Evolutionary conservation across 2,797 vertebrate genomes (phyloP), one percentile per base, ranked within the genome.

Genomic region (Pangasius larnaudii): DNA sequence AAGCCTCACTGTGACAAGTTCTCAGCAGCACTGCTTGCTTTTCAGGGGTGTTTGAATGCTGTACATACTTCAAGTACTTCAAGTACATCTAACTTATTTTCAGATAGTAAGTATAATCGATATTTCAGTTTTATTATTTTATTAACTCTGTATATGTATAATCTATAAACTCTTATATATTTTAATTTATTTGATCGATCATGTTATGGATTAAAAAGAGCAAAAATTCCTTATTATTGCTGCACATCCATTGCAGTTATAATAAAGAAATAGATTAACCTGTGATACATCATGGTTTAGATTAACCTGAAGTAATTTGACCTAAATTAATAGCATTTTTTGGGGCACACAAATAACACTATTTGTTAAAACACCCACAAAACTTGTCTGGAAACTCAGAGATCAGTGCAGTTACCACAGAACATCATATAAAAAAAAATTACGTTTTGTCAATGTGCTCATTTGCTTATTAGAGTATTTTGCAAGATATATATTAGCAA

Each of bases 31-130:
- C 83, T 58, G 82, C 63, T 59, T 58, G 49, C 58, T 89, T 85
- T 88, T 89, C 36, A 87, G 53, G n/a, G 59, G 1, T 86, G 72
- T 83, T 90, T 81, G 58, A 91, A 84, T 79, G 84, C 78, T 46
- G 85, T 30, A 36, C 61, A 24, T 85, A 69, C 86, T 78, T 85
- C n/a, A 72, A 61, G 7, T 61, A 24, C 58, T 61, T 46, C 46
- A 46, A 84, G 86, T 78, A 5, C 74, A 63, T 80, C 79, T 85
- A 72, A 51, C 13, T 51, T 85, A 14, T 88, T 36, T 56, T 79
- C 27, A 85, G n/a, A 85, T 56, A 58, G 49, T 49, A 83, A 46
- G 27, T 13, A 30, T 65, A 27, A 39, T 80, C 53, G 27, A 39
- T 80, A 59, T 80, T 59, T 36, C 53, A 80, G 33, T 1, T 59